Evolutionary conservation across 2,797 vertebrate genomes (phyloP).

Genomic region (Malurus leucopterus): DNA sequence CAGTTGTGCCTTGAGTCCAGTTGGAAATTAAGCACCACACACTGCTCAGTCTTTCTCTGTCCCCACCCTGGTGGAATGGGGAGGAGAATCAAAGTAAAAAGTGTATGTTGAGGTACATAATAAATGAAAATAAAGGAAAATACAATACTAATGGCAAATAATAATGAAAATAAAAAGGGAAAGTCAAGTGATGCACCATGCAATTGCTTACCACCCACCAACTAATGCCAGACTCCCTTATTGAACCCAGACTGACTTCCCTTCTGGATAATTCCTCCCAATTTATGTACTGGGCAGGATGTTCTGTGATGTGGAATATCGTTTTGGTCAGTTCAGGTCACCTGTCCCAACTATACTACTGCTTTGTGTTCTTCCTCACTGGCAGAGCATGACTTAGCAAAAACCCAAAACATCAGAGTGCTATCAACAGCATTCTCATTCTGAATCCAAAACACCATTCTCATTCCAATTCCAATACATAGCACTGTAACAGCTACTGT

Average conservation of each 20-base stretch:
- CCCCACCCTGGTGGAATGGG: fast-evolving
- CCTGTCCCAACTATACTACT: not conserved
- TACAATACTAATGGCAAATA: not conserved
- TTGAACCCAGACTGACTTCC: not conserved
- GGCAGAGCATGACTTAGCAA: not conserved
- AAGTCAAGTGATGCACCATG: not conserved
- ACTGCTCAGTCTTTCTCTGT: not conserved
- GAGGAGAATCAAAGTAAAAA: not conserved
- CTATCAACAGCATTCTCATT: not conserved
- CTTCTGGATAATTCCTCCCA: too few species aligned
- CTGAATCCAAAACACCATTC: not conserved
- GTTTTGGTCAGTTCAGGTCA: not conserved
- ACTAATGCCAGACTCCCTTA: not conserved
- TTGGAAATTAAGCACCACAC: not conserved
- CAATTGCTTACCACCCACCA: not conserved
- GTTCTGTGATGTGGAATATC: not conserved
- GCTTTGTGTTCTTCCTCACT: not conserved
- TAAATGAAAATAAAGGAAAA: not conserved
- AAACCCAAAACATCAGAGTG: not conserved
- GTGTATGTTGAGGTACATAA: not conserved
- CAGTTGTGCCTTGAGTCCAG: not conserved
- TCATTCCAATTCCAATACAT: not conserved
- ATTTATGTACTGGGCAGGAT: not conserved
- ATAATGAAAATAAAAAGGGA: not conserved
- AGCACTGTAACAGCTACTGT: not conserved